A percentile compares a stretch with the other conserved stretches of the same genome.
phyloP scores from a whole-genome alignment of 2,888 invertebrate genomes.

The Mythimna impura region DNA sequence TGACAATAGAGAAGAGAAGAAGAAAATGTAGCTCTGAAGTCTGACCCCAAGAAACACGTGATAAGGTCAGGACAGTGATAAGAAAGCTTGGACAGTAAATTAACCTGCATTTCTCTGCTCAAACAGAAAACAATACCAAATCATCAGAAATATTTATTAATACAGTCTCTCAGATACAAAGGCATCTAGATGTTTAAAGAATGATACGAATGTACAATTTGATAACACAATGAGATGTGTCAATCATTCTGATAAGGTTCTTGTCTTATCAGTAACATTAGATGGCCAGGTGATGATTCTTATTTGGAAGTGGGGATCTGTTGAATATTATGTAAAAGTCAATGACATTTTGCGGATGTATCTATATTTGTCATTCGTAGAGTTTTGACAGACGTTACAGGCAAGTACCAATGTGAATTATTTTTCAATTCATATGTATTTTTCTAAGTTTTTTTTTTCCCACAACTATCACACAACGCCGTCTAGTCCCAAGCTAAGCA shows the following conservation, averaged over 20 bases:
- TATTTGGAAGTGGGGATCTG: constrained; percentile 17
- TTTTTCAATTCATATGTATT: no score
- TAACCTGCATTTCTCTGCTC: background rate
- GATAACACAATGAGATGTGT: constrained; percentile 45
- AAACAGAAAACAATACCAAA: background rate
- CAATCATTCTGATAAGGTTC: constrained; percentile 51
- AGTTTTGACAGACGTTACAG: no score
- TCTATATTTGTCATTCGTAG: no score
- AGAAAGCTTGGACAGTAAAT: background rate
- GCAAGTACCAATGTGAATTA: no score
- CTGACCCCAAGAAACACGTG: no score
- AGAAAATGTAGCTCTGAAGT: no score
- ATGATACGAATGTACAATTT: constrained; percentile 37
- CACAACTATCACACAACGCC: no score
- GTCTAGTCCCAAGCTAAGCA: no score
- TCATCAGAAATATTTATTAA: background rate
- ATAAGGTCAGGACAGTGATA: no score
- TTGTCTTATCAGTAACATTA: constrained; percentile 47
- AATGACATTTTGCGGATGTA: background rate
- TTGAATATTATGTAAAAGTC: constrained; percentile 1
- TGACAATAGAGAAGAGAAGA: no score
- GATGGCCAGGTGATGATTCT: constrained; percentile 20
- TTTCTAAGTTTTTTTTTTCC: no score
- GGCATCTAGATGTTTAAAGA: constrained; percentile 35
- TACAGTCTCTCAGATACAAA: constrained; percentile 11